phyloP scores from a whole-genome alignment of 2,113 vertebrate genomes.

The Asarcornis scutulata region DNA sequence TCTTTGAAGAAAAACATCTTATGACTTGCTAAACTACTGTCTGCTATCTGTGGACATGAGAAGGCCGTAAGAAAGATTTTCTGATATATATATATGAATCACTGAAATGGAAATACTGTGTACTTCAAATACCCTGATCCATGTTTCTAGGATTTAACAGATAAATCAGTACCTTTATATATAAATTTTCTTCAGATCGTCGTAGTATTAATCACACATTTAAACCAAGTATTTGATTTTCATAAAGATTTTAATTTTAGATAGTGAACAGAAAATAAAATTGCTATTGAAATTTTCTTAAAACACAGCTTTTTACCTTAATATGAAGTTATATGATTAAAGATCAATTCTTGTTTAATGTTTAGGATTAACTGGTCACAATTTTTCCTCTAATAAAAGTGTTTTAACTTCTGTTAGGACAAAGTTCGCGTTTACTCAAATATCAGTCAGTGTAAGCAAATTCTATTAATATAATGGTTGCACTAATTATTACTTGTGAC shows the following conservation, averaged over 20 bases:
- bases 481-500: not conserved
- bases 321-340: not conserved
- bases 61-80: not conserved
- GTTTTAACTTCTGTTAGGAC: not conserved
- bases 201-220: not conserved
- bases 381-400: not conserved
- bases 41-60: not conserved
- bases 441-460: not conserved
- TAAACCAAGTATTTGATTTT: not conserved
- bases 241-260: not conserved
- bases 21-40: not conserved
- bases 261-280: not conserved
- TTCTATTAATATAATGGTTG: not conserved
- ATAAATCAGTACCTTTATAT: not conserved
- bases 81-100: not conserved
- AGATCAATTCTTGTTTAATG: not conserved
- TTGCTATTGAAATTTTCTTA: not conserved
- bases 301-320: not conserved
- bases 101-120: not conserved
- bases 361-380: not conserved
- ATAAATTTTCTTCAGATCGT: not conserved
- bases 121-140: not conserved
- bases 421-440: constrained; percentile 4
- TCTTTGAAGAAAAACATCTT: not conserved
- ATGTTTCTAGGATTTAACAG: not conserved